These are phyloP conservation scores for Falco berigora DNA, from an alignment of 2,797 vertebrate species.

Conservation along the genomic window DNA sequence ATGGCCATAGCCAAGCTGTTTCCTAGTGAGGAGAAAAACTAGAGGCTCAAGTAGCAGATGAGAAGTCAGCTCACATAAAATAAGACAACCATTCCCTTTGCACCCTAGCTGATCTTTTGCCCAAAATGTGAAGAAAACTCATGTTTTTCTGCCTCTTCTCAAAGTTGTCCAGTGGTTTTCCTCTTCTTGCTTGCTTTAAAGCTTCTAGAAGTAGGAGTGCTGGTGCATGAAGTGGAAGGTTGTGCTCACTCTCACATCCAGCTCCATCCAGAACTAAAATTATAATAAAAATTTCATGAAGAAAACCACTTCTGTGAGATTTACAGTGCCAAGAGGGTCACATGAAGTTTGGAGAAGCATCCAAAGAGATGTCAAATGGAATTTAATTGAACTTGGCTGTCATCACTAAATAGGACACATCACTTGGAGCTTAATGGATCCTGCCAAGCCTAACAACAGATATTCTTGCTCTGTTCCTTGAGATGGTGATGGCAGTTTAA, in stretches of 20 bases:
- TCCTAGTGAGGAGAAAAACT: constrained; percentile 47
- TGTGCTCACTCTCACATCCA: background rate
- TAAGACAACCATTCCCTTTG: constrained; percentile 9
- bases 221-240: background rate
- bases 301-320: constrained; percentile 11
- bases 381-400: constrained; percentile 44
- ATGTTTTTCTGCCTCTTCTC: background rate
- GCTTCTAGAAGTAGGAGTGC: background rate
- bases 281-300: background rate
- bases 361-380: constrained; percentile 38
- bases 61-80: constrained; percentile 48
- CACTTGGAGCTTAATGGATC: background rate
- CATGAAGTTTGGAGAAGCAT: constrained; percentile 19
- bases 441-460: constrained; percentile 48
- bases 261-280: background rate
- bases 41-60: constrained; percentile 22
- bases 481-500: background rate
- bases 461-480: constrained; percentile 20
- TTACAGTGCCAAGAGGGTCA: background rate
- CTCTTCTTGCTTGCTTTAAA: background rate
- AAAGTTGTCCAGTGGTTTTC: background rate
- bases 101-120: constrained; percentile 5
- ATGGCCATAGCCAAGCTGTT: constrained; percentile 44
- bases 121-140: background rate
- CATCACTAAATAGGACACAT: background rate